Percentiles rank a stretch among this genome's conserved stretches.
phyloP scores from a whole-genome alignment of 37 sponge, comb jelly and placozoan genomes.

The Bolinopsis microptera region DNA sequence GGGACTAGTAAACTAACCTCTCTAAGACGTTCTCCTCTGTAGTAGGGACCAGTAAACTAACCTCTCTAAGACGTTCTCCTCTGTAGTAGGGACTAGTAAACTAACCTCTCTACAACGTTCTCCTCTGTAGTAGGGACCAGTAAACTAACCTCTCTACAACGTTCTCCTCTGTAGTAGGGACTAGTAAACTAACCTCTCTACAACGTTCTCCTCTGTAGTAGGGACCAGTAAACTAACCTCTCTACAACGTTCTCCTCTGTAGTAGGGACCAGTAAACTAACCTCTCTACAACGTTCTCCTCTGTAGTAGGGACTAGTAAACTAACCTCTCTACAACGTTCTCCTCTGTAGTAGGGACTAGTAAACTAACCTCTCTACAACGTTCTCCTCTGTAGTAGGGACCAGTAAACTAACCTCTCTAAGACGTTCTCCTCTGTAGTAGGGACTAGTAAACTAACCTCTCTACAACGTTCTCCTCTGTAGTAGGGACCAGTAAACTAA shows the following conservation, averaged over 20 bases:
- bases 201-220: constrained; percentile 75
- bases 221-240: constrained; percentile 73
- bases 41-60: constrained; percentile 70
- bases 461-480: constrained; percentile 72
- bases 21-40: constrained; percentile 72
- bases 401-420: constrained; percentile 77
- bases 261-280: no score
- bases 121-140: constrained; percentile 71
- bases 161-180: no score
- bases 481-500: constrained; percentile 70
- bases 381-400: constrained; percentile 73
- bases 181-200: constrained; percentile 65
- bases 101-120: constrained; percentile 72
- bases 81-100: no score
- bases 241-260: constrained; percentile 75
- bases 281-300: constrained; percentile 73
- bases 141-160: constrained; percentile 79
- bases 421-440: constrained; percentile 72
- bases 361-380: constrained; percentile 68
- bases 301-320: constrained; percentile 69
- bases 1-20: no score
- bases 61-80: constrained; percentile 80
- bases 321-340: constrained; percentile 81
- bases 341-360: no score
- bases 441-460: no score